phyloP scores from a whole-genome alignment of 2,113 vertebrate species.

The Scomber japonicus region DNA sequence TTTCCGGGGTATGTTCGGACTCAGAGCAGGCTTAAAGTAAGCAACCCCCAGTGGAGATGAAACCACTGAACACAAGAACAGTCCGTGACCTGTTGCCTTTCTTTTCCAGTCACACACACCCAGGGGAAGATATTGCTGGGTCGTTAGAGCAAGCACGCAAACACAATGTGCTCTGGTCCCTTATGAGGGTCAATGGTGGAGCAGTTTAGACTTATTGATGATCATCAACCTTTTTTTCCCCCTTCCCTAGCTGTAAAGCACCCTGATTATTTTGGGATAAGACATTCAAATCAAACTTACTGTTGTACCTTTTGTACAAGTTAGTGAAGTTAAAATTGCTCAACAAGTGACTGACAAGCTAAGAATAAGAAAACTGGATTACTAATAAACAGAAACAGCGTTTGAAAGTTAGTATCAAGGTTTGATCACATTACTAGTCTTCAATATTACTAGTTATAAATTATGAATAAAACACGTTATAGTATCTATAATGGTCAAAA shows the following conservation, averaged over 20 bases:
- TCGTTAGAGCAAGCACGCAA: constrained; percentile 17
- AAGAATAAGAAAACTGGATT: not conserved
- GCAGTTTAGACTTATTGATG: not conserved
- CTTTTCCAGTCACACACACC: constrained; percentile 59
- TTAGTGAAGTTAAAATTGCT: not conserved
- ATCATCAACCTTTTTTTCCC: no score
- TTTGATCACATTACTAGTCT: no score
- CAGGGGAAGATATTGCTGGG: constrained; percentile 26
- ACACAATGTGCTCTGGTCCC: constrained; percentile 18
- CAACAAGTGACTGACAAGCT: not conserved
- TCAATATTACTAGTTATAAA: no score
- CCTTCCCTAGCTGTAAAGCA: no score
- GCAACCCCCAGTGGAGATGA: constrained; percentile 66
- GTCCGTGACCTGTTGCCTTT: constrained; percentile 52
- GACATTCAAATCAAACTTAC: no score
- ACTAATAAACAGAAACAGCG: no score
- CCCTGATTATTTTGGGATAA: no score
- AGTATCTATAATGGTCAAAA: no score
- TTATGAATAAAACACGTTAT: no score
- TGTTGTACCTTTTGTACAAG: no score
- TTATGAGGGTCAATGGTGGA: not conserved
- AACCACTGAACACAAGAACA: constrained; percentile 53
- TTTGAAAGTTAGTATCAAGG: no score
- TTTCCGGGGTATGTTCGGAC: constrained; percentile 52
- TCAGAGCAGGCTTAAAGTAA: constrained; percentile 43